A percentile compares a stretch with the other conserved stretches of the same genome.
Conservation (phyloP, 2,888 invertebrate species). For the Diarsia brunnea region DNA sequence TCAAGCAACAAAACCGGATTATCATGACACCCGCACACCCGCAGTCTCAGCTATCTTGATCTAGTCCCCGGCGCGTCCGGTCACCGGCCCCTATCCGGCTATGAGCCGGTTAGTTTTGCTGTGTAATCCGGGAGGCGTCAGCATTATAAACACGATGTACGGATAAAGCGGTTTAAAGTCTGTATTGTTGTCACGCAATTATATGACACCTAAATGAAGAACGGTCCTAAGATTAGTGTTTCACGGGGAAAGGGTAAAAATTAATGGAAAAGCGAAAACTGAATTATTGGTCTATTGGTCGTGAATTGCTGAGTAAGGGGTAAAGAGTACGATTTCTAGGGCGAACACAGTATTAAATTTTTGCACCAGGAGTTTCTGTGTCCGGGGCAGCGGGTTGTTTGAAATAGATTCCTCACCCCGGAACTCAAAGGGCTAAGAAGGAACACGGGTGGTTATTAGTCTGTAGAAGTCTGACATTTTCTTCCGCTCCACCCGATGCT, state of each 20-base stretch:
- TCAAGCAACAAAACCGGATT: constrained; percentile 7
- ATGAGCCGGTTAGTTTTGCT: constrained; percentile 19
- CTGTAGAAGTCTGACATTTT: too few species aligned
- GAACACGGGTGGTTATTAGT: too few species aligned
- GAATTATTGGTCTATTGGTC: not conserved
- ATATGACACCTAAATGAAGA: not conserved
- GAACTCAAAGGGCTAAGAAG: too few species aligned
- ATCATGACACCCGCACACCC: constrained; percentile 13
- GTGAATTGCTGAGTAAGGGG: not conserved
- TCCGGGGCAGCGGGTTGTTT: too few species aligned
- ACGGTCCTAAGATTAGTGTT: not conserved
- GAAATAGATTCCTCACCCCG: too few species aligned
- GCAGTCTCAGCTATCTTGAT: constrained; percentile 29
- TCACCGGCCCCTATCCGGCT: constrained; percentile 32
- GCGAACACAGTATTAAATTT: not conserved
- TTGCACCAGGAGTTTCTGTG: not conserved
- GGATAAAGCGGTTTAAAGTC: not conserved
- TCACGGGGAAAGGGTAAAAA: not conserved
- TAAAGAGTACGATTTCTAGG: too few species aligned
- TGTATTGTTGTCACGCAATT: not conserved
- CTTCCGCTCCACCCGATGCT: not conserved
- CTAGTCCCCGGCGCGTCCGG: constrained; percentile 35
- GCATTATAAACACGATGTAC: not conserved
- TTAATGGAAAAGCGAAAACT: not conserved
- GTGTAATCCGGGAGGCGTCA: constrained; percentile 17